Evolutionary conservation across 2,797 vertebrate genomes (phyloP), one percentile per base, ranked within the genome.

Genomic region (Coregonus suidteri): DNA sequence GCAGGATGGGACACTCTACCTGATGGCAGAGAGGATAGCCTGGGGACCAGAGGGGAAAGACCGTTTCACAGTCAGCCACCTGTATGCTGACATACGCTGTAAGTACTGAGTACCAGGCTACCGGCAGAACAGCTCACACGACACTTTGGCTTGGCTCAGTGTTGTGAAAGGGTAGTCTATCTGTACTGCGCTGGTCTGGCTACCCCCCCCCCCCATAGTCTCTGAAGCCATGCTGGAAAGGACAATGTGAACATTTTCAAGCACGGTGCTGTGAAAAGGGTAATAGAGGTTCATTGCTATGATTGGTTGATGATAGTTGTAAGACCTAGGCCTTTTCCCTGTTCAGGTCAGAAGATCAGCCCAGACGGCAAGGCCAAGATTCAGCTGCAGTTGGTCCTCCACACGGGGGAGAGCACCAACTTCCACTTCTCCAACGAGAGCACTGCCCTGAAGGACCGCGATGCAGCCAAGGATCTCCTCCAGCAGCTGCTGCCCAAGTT

Each of bases 41-140:
- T 99, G 98, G 98, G 95, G 98, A 76, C 97, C 97, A 4, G 98
- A 99, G 87, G 98, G 98, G 85, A 99, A 99, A 84, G 98, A 99
- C 89, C 95, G 98, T 52, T 99, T 99, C 93, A 95, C 96, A 25
- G 90, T 99, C 94, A 99, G 98, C 93, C 97, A 99, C 87, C 91
- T 96, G 82, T 99, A 99, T 75, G 96, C 97, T 47, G 98, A 99
- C 85, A 98, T 99, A 82, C 98, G 98, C 90, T 99, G 98, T 99
- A 92, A 97, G 98, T 97, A 70, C 35, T 13, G 41, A 47, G 41
- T 13, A 47, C 41, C 41, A 47, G 41, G 9, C 41, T 47, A 47
- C 41, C 0, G 9, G 41, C 9, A 47, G 9, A 13, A 47, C 41
- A 3, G 9, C 41, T 47, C 41, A 13, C 41, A 13, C 41, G 13